A percentile compares a stretch with the other conserved stretches of the same genome.
Conservation (phyloP, 53 echinoderm and acorn worm genomes). For the Pentamera pediparva region DNA sequence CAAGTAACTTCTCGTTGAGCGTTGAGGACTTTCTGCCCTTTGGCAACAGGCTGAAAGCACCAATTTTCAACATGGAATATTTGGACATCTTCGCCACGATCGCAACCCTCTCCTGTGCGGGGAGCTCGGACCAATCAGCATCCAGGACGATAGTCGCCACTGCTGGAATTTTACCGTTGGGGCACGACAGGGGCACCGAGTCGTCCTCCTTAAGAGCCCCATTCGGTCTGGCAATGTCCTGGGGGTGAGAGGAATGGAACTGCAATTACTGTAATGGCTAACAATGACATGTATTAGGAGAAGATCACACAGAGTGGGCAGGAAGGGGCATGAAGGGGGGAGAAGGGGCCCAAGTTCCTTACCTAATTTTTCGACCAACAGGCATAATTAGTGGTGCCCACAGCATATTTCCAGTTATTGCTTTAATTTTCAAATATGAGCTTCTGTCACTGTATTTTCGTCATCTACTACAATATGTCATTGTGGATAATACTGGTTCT, state of each 20-base stretch:
- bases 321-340: too few species aligned
- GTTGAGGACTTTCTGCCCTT: conserved; percentile 62
- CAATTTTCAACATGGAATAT: conserved; percentile 74
- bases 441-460: too few species aligned
- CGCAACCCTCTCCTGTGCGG: conserved; percentile 55
- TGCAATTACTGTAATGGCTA: conserved; percentile 14
- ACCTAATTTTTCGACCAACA: too few species aligned
- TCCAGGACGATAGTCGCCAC: conserved; percentile 92
- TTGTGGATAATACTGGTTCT: too few species aligned
- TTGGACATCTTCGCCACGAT: conserved; percentile 84
- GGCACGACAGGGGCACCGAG: conserved; percentile 44
- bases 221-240: conserved; percentile 42
- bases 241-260: too few species aligned
- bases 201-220: conserved; percentile 41
- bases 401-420: too few species aligned
- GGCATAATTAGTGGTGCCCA: too few species aligned
- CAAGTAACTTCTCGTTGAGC: conserved; percentile 57
- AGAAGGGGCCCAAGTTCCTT: too few species aligned
- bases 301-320: too few species aligned
- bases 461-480: too few species aligned
- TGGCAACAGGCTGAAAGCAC: conserved; percentile 77
- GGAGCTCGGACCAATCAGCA: conserved; percentile 85
- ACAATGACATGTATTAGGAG: background rate
- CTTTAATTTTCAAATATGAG: too few species aligned
- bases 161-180: conserved; percentile 50